Evolutionary conservation across 2,888 invertebrate genomes (phyloP).

Genomic region (Ectemnius lituratus): DNA sequence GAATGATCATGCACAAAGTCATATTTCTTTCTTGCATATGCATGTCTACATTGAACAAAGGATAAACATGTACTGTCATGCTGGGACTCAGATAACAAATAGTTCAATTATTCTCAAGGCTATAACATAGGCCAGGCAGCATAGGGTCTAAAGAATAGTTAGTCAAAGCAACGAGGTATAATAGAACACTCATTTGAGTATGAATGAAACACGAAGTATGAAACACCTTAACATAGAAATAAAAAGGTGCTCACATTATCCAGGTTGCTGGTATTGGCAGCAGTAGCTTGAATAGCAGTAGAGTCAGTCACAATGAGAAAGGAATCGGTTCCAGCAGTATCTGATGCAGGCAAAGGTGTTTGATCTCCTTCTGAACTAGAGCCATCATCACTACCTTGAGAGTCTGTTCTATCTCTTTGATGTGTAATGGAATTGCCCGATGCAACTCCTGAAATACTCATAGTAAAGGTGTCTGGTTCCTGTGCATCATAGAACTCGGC

Average conservation of each 20-base stretch:
- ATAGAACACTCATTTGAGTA: no score
- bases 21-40: no score
- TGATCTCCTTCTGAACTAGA: constrained; percentile 77
- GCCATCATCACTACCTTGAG: constrained; percentile 76
- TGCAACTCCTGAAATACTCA: constrained; percentile 68
- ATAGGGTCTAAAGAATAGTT: no score
- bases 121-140: no score
- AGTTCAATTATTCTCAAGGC: no score
- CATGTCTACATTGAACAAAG: no score
- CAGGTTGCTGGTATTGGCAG: constrained; percentile 60
- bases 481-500: constrained; percentile 82
- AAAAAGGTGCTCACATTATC: constrained; percentile 53
- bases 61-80: no score
- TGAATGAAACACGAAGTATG: no score
- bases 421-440: constrained; percentile 65
- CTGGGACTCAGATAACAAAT: no score
- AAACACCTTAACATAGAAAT: not conserved
- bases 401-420: constrained; percentile 74
- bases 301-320: constrained; percentile 71
- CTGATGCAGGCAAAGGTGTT: constrained; percentile 67
- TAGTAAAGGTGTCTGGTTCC: constrained; percentile 76
- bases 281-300: constrained; percentile 54
- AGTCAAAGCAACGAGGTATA: no score
- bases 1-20: no score
- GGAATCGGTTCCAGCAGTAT: constrained; percentile 65